These are phyloP conservation scores for Brachyalestes nurse DNA, from an alignment of 2,797 vertebrate genomes.

Conservation along the genomic window DNA sequence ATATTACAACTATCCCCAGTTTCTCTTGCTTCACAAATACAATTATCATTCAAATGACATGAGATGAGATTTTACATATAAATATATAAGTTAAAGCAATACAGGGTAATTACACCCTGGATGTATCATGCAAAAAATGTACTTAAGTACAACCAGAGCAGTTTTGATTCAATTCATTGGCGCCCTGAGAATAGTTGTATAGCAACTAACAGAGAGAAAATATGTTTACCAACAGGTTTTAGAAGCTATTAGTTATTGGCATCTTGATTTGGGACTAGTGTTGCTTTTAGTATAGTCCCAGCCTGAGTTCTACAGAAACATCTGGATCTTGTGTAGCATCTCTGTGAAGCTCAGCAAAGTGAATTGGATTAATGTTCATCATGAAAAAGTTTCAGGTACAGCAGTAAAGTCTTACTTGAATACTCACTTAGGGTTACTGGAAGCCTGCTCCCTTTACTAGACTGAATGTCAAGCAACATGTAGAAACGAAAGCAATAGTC, in stretches of 20 bases:
- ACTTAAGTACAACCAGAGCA: no score
- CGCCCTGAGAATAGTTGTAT: not conserved
- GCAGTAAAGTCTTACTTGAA: not conserved
- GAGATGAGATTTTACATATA: no score
- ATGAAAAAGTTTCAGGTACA: not conserved
- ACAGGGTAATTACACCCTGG: no score
- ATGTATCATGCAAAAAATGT: no score
- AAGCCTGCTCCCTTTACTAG: not conserved
- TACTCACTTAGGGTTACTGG: not conserved
- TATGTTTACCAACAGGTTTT: not conserved
- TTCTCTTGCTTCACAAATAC: no score
- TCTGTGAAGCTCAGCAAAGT: not conserved
- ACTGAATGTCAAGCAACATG: not conserved
- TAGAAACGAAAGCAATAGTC: not conserved
- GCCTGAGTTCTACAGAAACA: not conserved
- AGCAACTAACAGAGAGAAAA: not conserved
- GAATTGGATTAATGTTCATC: not conserved
- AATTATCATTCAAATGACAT: no score
- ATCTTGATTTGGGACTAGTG: not conserved
- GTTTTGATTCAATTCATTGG: no score
- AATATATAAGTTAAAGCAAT: no score
- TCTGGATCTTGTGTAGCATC: not conserved
- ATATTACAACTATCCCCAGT: no score
- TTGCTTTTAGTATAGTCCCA: not conserved
- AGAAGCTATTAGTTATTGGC: not conserved